These are phyloP conservation scores for Agonopterix arenella DNA, from an alignment of 2,888 invertebrate species.

Conservation along the genomic window DNA sequence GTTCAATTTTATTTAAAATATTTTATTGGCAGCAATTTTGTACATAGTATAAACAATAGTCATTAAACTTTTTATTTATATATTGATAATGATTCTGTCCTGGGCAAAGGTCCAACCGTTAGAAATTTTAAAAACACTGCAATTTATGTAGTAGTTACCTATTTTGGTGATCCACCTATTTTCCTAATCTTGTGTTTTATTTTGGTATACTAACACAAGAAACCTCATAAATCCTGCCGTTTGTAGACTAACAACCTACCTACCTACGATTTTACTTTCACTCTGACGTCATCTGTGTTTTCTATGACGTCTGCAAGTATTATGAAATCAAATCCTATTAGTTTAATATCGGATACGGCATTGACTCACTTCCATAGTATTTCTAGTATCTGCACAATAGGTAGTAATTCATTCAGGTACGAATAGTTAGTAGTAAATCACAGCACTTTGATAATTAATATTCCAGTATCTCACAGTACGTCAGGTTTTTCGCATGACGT, in stretches of 20 bases:
- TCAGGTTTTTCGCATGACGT: background rate
- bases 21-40: too few relatives aligned
- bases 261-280: too few relatives aligned
- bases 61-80: too few relatives aligned
- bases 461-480: background rate
- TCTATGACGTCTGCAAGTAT: slow-evolving; percentile 17
- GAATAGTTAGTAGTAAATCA: slow-evolving; percentile 9
- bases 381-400: background rate
- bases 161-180: too few relatives aligned
- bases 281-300: slow-evolving; percentile 7
- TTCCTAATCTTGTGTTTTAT: too few relatives aligned
- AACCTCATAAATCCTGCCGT: background rate
- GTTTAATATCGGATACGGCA: background rate
- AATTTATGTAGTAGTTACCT: too few relatives aligned
- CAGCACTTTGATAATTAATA: slow-evolving; percentile 4
- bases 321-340: slow-evolving; percentile 20
- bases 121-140: too few relatives aligned
- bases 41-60: too few relatives aligned
- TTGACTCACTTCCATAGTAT: background rate
- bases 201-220: background rate
- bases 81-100: too few relatives aligned
- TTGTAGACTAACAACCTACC: too few relatives aligned
- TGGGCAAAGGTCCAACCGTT: too few relatives aligned
- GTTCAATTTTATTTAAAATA: too few relatives aligned
- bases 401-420: background rate